Conservation (phyloP, 2,797 vertebrate species). For the Acrossocheilus wenchowensis region DNA sequence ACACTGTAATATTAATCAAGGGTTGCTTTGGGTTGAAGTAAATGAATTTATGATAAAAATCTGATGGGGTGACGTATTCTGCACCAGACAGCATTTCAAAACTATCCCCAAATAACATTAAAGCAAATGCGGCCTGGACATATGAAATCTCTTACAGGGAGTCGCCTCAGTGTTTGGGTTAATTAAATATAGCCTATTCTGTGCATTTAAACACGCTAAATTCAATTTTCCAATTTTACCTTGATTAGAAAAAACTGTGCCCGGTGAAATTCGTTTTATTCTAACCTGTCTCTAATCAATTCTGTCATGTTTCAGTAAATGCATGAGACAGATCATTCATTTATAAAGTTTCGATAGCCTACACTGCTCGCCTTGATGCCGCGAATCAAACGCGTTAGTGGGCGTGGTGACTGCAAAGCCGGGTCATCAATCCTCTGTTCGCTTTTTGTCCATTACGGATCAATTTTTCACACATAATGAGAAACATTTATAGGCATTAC, state of each 20-base stretch:
- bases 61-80: conserved; percentile 50
- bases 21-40: conserved; percentile 16
- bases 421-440: conserved; percentile 62
- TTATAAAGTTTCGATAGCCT: conserved; percentile 44
- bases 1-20: neutral
- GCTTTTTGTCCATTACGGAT: conserved; percentile 75
- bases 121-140: conserved; percentile 58
- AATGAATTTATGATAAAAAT: conserved; percentile 54
- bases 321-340: conserved; percentile 49
- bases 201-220: conserved; percentile 59
- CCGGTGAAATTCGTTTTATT: conserved; percentile 18
- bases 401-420: conserved; percentile 56
- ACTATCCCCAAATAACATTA: conserved; percentile 59
- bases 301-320: conserved; percentile 52
- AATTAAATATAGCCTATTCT: conserved; percentile 58
- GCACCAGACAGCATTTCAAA: conserved; percentile 52
- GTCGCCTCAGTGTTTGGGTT: conserved; percentile 58
- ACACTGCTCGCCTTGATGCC: conserved; percentile 58
- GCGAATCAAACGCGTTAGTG: conserved; percentile 44
- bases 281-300: neutral
- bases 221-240: conserved; percentile 64
- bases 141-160: conserved; percentile 59
- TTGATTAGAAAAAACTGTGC: conserved; percentile 43
- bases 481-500: conserved; percentile 75
- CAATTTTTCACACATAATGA: conserved; percentile 81